Base-by-base conservation (phyloP, 2,888 invertebrate species). In the Troilus luridus region DNA sequence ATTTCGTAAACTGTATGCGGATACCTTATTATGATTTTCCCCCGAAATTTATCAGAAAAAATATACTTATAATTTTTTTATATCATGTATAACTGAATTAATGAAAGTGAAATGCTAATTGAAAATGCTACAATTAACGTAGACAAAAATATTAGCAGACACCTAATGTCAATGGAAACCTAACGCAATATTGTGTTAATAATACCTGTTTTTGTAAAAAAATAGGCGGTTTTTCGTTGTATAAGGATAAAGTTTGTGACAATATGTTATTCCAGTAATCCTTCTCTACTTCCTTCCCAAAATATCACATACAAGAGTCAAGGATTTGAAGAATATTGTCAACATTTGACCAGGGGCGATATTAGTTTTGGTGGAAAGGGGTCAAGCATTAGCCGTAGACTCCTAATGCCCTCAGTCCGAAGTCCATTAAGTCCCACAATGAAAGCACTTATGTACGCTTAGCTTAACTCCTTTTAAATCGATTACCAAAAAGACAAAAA, bases 371-470 rank as follows among this genome's bases (percentile, higher is more conserved):
- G 72, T 24, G 17, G 72, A 77, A 77, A 41, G 41, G 72, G 72
- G 72, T 77, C 72, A 77, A 77, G 72, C 72, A 77, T 77, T 77
- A 77, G 72, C 72, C 72, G 41, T 41, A 41, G 72, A 7, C 72
- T 17, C 72, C 72, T 41, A 77, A 77, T 77, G 72, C 72, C 41
- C 19, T 14, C 9, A 2, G 27, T 19, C 72, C 72, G 41, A 77
- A 77, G 72, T 77, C 72, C 72, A 77, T 77, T 77, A 77, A 77
- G 72, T 77, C 41, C 72, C 72, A 77, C 72, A 77, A 77, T 77
- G 72, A 77, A 77, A 77, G 72, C 72, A 77, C 72, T 77, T 77
- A 77, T 77, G 41, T 77, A 77, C 72, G 8, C 72, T 77, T 77
- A 77, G 72, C 72, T 19, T 41, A 77, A 77, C 72, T 77, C 72